Evolutionary conservation across 2,888 invertebrate genomes (phyloP).

Genomic region (Brachyopa scutellaris): DNA sequence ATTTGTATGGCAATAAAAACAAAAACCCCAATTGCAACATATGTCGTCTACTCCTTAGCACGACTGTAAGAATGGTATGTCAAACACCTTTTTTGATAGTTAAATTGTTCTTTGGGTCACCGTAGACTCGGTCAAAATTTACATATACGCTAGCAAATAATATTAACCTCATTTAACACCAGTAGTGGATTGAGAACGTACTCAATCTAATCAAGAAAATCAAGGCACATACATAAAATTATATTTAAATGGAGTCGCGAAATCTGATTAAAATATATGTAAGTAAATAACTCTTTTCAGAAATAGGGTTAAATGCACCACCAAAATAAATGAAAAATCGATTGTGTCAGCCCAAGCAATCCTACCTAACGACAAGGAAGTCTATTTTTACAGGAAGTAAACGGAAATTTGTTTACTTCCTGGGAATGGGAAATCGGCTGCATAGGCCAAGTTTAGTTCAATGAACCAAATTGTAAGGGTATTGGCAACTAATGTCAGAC

Average conservation of each 20-base stretch:
- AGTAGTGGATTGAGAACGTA: too few species aligned
- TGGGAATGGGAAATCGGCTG: too few species aligned
- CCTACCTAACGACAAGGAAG: neutral
- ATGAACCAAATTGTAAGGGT: slow-evolving; percentile 52
- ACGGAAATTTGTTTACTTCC: slow-evolving; percentile 3
- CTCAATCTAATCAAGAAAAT: neutral
- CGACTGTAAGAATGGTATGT: slow-evolving; percentile 1
- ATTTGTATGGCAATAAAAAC: neutral
- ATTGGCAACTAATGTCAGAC: slow-evolving; percentile 53
- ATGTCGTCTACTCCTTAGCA: neutral
- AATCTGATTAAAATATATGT: slow-evolving; percentile 37
- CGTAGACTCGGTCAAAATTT: slow-evolving; percentile 34
- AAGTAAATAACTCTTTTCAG: slow-evolving; percentile 32
- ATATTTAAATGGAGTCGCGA: slow-evolving; percentile 9
- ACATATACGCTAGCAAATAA: slow-evolving; percentile 30
- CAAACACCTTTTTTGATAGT: slow-evolving; percentile 15
- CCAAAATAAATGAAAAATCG: slow-evolving; percentile 35
- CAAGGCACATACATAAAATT: neutral
- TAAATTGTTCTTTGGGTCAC: slow-evolving; percentile 19
- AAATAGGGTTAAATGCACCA: neutral
- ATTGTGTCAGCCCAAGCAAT: slow-evolving; percentile 36
- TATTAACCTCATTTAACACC: slow-evolving; percentile 32
- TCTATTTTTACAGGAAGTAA: slow-evolving; percentile 2
- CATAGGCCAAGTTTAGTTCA: slow-evolving; percentile 57
- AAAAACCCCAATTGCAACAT: neutral